A percentile compares a stretch with the other conserved stretches of the same genome.
These are phyloP conservation scores for Stigmatopora nigra DNA, from an alignment of 2,113 vertebrate species.

Conservation along the genomic window DNA sequence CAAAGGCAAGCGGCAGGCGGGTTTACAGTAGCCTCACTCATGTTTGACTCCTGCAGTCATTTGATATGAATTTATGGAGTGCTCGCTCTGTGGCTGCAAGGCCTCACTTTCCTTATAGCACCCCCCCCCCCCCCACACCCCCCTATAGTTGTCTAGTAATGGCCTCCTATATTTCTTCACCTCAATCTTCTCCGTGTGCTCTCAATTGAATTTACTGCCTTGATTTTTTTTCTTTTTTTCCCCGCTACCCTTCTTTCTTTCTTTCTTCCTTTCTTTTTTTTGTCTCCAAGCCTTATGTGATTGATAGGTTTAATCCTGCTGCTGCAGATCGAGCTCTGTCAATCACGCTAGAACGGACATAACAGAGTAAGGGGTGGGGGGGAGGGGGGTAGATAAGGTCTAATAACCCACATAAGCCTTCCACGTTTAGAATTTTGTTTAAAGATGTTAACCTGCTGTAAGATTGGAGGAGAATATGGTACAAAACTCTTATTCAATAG, in stretches of 20 bases:
- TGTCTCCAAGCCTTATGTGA: slow-evolving; percentile 66
- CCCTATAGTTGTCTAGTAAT: slow-evolving; percentile 64
- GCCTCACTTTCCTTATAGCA: slow-evolving; percentile 63
- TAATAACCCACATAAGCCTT: not conserved
- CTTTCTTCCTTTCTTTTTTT: slow-evolving; percentile 40
- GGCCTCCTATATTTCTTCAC: slow-evolving; percentile 73
- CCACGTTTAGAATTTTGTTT: not conserved
- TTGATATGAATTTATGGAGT: slow-evolving; percentile 75
- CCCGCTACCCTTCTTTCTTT: not conserved
- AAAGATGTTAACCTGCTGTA: not conserved
- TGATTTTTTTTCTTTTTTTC: slow-evolving; percentile 29
- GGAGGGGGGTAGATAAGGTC: slow-evolving; percentile 50
- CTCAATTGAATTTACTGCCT: slow-evolving; percentile 73
- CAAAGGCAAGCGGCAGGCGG: slow-evolving; percentile 48
- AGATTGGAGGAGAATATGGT: not conserved
- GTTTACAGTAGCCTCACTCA: slow-evolving; percentile 62
- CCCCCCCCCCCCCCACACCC: too few relatives aligned
- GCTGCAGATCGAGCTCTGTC: slow-evolving; percentile 69
- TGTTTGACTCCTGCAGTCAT: slow-evolving; percentile 64
- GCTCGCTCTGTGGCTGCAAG: slow-evolving; percentile 47
- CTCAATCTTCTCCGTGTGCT: slow-evolving; percentile 69
- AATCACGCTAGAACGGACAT: slow-evolving; percentile 58
- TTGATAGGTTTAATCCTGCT: slow-evolving; percentile 73
- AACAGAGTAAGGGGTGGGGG: slow-evolving; percentile 36
- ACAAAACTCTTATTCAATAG: not conserved